Base-by-base conservation (phyloP, 2,888 invertebrate species). In the Palloptera scutellata region DNA sequence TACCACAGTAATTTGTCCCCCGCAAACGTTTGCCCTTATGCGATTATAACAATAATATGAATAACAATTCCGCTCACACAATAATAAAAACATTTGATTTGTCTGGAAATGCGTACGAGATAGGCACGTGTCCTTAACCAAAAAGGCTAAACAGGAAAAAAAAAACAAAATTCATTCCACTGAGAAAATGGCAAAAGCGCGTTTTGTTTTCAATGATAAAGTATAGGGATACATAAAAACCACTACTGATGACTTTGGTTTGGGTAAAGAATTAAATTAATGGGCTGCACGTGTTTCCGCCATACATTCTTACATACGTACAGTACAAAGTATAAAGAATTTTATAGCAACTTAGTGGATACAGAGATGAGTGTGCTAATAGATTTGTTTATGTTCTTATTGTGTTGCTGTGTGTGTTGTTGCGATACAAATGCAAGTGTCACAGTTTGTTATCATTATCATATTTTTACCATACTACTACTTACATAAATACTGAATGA, bases 211-310 rank as follows among this genome's bases (percentile, higher is more conserved):
- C 30, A 55, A 20, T 20, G 54, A 45, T 8, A 13, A 41, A 42
- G 45, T 12, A 15, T 55, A 45, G 15, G 41, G 19, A 48, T 48
- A 48, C 48, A 48, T 48, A 30, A 30, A 30, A 30, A 30, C 30
- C 30, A 30, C 15, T 48, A 3, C 48, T 48, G 48, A 15, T 48
- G 48, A 54, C 53, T 60, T 66, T 66, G 60, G 66, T 61, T 30
- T 64, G 58, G 59, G 53, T 55, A 60, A 48, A 48, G 66, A 73
- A 73, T 73, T 83, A 83, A 83, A 83, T 81, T 81, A 81, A 83
- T 81, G 83, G 81, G 72, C 76, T 75, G 74, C 81, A 81, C 81
- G 82, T 81, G 83, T 62, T 70, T 41, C 61, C 57, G 15, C 40
- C 48, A 57, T 54, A 62, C 30, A 30, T 70, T 41, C 61, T 45